Conservation (phyloP, 1,140 invertebrate genomes). For the Olivierus martensii region DNA sequence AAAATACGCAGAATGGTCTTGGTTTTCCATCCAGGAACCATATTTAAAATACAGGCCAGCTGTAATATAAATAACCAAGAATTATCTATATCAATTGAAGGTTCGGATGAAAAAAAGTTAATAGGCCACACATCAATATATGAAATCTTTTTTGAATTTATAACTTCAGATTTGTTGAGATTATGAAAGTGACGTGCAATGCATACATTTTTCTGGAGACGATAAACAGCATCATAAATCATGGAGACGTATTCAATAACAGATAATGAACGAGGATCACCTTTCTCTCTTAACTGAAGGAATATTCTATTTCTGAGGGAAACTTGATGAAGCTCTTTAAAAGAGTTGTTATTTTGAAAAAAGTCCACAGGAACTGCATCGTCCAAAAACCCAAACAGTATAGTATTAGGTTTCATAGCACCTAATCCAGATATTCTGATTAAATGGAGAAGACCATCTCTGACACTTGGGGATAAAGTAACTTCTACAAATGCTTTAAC, state of each 20-base stretch:
- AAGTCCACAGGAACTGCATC: slow-evolving; percentile 55
- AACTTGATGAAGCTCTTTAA: slow-evolving; percentile 16
- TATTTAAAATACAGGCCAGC: slow-evolving; percentile 89
- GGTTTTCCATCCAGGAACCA: slow-evolving; percentile 59
- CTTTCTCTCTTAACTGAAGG: slow-evolving; percentile 25
- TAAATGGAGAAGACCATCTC: slow-evolving; percentile 83
- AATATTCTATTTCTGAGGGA: slow-evolving; percentile 16
- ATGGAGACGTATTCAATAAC: slow-evolving; percentile 71
- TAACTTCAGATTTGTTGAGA: slow-evolving; percentile 43
- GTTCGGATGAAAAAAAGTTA: slow-evolving; percentile 55
- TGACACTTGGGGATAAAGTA: slow-evolving; percentile 66
- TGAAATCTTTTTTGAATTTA: slow-evolving; percentile 31
- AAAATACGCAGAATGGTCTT: slow-evolving; percentile 67
- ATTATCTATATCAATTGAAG: slow-evolving; percentile 63
- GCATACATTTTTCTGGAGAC: slow-evolving; percentile 89
- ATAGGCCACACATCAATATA: slow-evolving; percentile 97
- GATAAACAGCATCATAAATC: slow-evolving; percentile 61
- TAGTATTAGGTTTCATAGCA: slow-evolving; percentile 98
- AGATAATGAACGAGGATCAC: slow-evolving; percentile 25
- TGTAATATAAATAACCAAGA: slow-evolving; percentile 82
- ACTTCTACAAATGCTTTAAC: slow-evolving; percentile 96
- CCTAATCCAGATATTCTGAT: slow-evolving; percentile 88
- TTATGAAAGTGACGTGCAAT: slow-evolving; percentile 79
- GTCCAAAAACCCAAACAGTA: slow-evolving; percentile 72
- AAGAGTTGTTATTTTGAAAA: slow-evolving; percentile 34